Base-by-base conservation (phyloP, 1,140 invertebrate species). In the Linepithema humile region DNA sequence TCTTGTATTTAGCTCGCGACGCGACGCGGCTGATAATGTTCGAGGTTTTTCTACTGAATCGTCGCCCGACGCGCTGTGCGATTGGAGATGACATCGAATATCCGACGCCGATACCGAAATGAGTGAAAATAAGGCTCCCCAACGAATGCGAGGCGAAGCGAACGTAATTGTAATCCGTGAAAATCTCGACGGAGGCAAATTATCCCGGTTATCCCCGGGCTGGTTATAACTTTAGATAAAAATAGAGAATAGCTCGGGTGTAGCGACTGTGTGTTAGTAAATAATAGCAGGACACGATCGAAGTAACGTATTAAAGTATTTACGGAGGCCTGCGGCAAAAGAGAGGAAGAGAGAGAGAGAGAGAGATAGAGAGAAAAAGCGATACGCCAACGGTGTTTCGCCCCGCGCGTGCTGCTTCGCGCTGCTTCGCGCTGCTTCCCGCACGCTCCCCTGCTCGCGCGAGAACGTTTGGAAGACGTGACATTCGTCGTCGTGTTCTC, bases 181-280 rank as follows among this genome's bases (percentile, higher is more conserved):
- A 45, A 7, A 38, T 38, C 59, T n/a, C 59, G 59, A 62, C 32
- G 59, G 15, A 17, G 59, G 38, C 7, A 38, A 62, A 62, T 62
- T 62, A 62, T 35, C 59, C n/a, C 17, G 32, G 32, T 62, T 17
- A 17, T 20, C 15, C 43, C 59, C 59, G 59, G 32, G 32, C 59
- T 35, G 29, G 29, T 55, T 59, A 74, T 60, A 75, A 75, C 38
- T 75, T 59, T 45, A 29, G 62, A 78, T 78, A 78, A 69, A 78
- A 78, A 78, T 78, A 78, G 75, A 78, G 48, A 7, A 53, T 48
- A 38, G 23, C 65, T 67, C 23, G 15, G 35, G 40, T 48, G 3
- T 15, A 43, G 9, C 26, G 26, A 10, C 40, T 45, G 35, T 60
- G 62, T 26, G 55, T 80, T 55, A 10, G 50, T 80, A 65, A 62